Conservation (phyloP, 2,888 invertebrate species). For the Aphelenchoides bicaudatus region DNA sequence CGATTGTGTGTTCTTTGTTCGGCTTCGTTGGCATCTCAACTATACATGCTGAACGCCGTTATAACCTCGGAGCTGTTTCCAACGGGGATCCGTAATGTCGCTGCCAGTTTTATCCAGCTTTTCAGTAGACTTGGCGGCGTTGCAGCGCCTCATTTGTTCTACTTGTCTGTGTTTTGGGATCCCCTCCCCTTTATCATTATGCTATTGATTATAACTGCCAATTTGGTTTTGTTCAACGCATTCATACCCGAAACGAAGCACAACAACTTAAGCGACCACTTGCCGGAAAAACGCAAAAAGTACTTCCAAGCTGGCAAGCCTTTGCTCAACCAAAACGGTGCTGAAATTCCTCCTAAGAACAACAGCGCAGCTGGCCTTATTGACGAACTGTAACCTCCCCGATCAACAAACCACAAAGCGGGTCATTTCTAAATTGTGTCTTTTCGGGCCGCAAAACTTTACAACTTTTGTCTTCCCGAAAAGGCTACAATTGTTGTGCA, state of each 20-base stretch:
- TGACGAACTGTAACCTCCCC: too few relatives aligned
- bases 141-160: slow-evolving; percentile 47
- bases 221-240: slow-evolving; percentile 39
- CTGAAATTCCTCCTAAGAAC: slow-evolving; percentile 18
- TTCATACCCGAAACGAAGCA: slow-evolving; percentile 52
- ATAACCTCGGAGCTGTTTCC: slow-evolving; percentile 37
- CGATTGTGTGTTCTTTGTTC: slow-evolving; percentile 26
- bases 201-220: slow-evolving; percentile 35
- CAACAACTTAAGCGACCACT: slow-evolving; percentile 40
- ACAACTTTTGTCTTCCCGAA: too few relatives aligned
- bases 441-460: too few relatives aligned
- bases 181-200: slow-evolving; percentile 47
- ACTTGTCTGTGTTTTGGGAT: slow-evolving; percentile 37
- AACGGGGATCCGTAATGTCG: slow-evolving; percentile 47
- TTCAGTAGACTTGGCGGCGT: slow-evolving; percentile 43
- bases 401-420: too few relatives aligned
- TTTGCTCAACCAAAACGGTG: background rate
- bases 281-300: slow-evolving; percentile 39
- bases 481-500: too few relatives aligned
- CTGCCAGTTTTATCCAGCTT: slow-evolving; percentile 39
- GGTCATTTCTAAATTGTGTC: too few relatives aligned
- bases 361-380: background rate
- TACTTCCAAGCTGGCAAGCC: slow-evolving; percentile 3
- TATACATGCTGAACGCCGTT: slow-evolving; percentile 30
- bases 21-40: slow-evolving; percentile 35